These are phyloP conservation scores for Nothoprocta pentlandii DNA, from an alignment of 2,113 vertebrate species.

Conservation along the genomic window DNA sequence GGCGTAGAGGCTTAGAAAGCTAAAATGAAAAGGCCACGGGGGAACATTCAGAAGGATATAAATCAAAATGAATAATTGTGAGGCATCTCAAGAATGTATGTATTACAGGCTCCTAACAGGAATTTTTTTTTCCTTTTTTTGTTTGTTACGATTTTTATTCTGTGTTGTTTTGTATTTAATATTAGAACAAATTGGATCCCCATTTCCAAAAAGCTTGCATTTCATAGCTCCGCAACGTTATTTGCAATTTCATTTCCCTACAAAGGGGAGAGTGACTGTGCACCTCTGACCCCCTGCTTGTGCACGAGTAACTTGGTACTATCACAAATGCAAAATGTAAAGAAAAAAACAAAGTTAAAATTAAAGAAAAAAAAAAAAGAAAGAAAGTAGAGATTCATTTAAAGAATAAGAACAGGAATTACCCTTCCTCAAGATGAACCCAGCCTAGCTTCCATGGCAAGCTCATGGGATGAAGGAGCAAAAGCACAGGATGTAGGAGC, in stretches of 20 bases:
- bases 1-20: constrained; percentile 40
- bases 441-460: background rate
- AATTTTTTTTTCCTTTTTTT: constrained; percentile 31
- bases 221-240: background rate
- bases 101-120: background rate
- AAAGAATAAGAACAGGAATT: background rate
- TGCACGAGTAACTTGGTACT: background rate
- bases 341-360: accelerated
- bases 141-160: constrained; percentile 50
- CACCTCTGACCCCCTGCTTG: background rate
- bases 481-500: background rate
- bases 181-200: background rate
- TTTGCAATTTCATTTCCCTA: background rate
- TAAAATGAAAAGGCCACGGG: constrained; percentile 49
- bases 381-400: accelerated
- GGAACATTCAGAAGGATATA: constrained; percentile 57
- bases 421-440: background rate
- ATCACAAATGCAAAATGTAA: background rate
- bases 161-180: background rate
- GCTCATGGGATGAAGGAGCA: background rate
- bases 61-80: constrained; percentile 41
- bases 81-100: constrained; percentile 49
- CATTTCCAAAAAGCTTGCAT: background rate
- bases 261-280: background rate
- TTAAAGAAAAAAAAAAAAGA: background rate